A percentile compares a stretch with the other conserved stretches of the same genome.
Conservation (phyloP, 1,140 invertebrate genomes). For the Anastrepha obliqua region DNA sequence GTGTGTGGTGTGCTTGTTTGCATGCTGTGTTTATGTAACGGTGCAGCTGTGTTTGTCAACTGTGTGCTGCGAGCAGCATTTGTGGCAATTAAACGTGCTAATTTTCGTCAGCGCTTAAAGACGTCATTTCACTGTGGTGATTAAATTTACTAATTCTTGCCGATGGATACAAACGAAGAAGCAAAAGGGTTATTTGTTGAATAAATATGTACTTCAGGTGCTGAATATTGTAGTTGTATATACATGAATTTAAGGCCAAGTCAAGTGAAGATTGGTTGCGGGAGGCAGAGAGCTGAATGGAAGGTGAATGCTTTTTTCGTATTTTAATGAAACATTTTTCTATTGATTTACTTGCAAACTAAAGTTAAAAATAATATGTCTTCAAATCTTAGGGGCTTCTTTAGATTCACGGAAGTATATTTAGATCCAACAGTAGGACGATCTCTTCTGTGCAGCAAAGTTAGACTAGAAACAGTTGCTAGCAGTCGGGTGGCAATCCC, state of each 20-base stretch:
- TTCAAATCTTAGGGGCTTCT: too few relatives aligned
- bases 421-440: too few relatives aligned
- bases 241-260: background rate
- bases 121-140: conserved; percentile 14
- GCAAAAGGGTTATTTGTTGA: background rate
- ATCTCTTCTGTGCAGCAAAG: too few relatives aligned
- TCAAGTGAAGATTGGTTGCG: background rate
- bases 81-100: conserved; percentile 48
- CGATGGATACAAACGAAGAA: background rate
- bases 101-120: conserved; percentile 40
- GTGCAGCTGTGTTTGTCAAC: conserved; percentile 41
- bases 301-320: too few relatives aligned
- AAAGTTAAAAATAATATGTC: too few relatives aligned
- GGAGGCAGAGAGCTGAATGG: too few relatives aligned
- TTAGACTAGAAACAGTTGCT: too few relatives aligned
- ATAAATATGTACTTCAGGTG: background rate
- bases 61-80: background rate
- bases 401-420: too few relatives aligned
- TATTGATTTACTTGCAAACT: too few relatives aligned
- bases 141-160: conserved; percentile 28
- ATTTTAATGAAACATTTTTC: too few relatives aligned
- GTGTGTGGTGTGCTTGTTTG: background rate
- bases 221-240: background rate
- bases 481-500: too few relatives aligned
- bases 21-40: background rate